Evolutionary conservation across 2,888 invertebrate species (phyloP), one percentile per base, ranked within the genome.

Genomic region (Eupithecia subfuscata): DNA sequence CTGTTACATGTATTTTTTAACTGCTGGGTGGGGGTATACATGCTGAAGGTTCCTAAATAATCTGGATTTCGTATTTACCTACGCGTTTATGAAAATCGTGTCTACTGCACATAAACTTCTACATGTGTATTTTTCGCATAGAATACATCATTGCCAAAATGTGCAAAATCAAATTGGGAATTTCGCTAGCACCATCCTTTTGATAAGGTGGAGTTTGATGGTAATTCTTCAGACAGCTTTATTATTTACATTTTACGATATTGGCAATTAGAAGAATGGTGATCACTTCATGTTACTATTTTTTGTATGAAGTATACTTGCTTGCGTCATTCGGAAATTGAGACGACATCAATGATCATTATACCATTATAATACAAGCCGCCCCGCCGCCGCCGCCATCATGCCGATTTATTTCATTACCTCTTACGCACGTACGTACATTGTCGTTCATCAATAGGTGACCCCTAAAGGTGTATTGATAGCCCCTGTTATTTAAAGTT

Each of bases 151-250:
- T 89, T 92, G 90, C 90, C 90, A 92, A 86, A 81, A 85, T 92
- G 93, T 93, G 94, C 94, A 79, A 94, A 45, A 94, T 45, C 69
- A 90, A 90, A 81, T 88, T 90, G 88, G 87, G 90, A 87, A 87
- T 90, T 93, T 94, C 94, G 94, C 94, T 94, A 93, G 92, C 94
- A 92, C 89, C 90, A 85, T 80, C 85, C 86, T 91, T 78, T 69
- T 45, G 14, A 84, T 92, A 91, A 88, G 88, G 80, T 85, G 89
- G 88, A 92, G 94, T 94, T 93, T 94, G 94, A 94, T 94, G 93
- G 94, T 94, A 94, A 82, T 86, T 92, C 90, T 90, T 90, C 88
- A 89, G 73, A 94, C 93, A 94, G 48, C 69, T 78, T 75, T 73
- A 48, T 67, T 52, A 25, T 22, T 56, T 22, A 22, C 56, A 56